Evolutionary conservation across 1,140 invertebrate genomes (phyloP).

Genomic region (Heliconius congener): DNA sequence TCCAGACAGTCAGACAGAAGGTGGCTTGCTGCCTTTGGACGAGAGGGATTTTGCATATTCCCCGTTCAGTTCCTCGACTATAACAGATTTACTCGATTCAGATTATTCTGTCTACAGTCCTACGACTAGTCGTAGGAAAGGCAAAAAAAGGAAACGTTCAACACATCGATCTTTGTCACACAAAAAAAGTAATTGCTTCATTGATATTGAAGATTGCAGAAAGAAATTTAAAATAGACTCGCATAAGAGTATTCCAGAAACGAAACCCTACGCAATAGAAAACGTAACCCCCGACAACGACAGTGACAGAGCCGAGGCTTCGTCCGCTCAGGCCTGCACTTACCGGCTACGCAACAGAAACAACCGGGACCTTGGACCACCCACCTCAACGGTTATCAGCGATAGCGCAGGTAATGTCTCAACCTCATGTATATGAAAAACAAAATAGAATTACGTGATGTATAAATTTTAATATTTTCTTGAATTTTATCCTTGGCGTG

Average conservation of each 20-base stretch:
- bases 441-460: not conserved
- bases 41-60: constrained; percentile 79
- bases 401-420: constrained; percentile 64
- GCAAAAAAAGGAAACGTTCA: constrained; percentile 74
- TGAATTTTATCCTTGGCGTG: not conserved
- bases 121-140: constrained; percentile 65
- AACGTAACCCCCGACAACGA: constrained; percentile 54
- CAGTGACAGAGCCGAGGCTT: constrained; percentile 43
- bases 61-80: constrained; percentile 79
- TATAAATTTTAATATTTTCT: constrained; percentile 1
- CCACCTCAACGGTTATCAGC: constrained; percentile 66
- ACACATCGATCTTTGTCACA: constrained; percentile 68
- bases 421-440: constrained; percentile 6
- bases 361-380: constrained; percentile 61
- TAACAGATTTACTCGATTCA: constrained; percentile 76
- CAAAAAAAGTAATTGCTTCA: constrained; percentile 63
- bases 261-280: constrained; percentile 46
- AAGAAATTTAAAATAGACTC: constrained; percentile 74
- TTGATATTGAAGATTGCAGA: constrained; percentile 63
- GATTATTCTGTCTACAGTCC: constrained; percentile 80
- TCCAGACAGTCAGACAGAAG: constrained; percentile 55
- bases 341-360: constrained; percentile 68
- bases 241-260: constrained; percentile 53
- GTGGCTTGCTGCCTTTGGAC: constrained; percentile 76
- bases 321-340: constrained; percentile 50